Base-by-base conservation (phyloP, 2,888 invertebrate species). In the Xiphydria camelus region DNA sequence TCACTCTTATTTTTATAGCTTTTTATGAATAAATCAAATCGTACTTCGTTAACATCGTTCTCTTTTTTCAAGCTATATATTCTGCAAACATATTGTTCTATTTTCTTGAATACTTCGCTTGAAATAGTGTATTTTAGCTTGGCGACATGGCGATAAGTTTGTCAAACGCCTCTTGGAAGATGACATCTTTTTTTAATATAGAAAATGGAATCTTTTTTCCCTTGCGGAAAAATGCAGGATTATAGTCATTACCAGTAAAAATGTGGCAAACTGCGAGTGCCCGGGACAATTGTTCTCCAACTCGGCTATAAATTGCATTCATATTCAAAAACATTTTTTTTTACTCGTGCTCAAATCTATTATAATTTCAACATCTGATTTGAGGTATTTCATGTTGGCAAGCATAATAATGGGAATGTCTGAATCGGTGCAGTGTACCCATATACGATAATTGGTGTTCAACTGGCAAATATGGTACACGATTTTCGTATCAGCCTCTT, bases 401-500 rank as follows among this genome's bases (percentile, higher is more conserved):
- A 60, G 47, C 49, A 60, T 51, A 36, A 62, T 59, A 5, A 57
- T 23, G 5, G 53, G 51, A 37, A 61, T 57, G 39, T 62, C 55
- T 10, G 57, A 51, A 51, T 61, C 57, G 26, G 55, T 57, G 39
- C 56, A 60, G 45, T 57, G 47, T 20, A 61, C 35, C 39, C 47
- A 37, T 22, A 62, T 45, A 41, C 50, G 45, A 41, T 54, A 58
- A 37, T 59, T 53, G 33, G 31, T 20, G 31, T 60, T 45, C 4
- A 63, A 52, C 36, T 57, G 54, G 12, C 47, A 40, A 25, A 53
- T 41, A 19, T 60, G 53, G 40, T 51, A 54, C 4, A 61, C 51
- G 22, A 64, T 62, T 61, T 56, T 61, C 5, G 54, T 59, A 37
- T 59, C 61, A 15, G 57, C 58, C 48, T 62, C 60, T 54, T 62